A percentile compares a stretch with the other conserved stretches of the same genome.
phyloP scores from a whole-genome alignment of 2,888 invertebrate species.

The Parasteatoda lunata region DNA sequence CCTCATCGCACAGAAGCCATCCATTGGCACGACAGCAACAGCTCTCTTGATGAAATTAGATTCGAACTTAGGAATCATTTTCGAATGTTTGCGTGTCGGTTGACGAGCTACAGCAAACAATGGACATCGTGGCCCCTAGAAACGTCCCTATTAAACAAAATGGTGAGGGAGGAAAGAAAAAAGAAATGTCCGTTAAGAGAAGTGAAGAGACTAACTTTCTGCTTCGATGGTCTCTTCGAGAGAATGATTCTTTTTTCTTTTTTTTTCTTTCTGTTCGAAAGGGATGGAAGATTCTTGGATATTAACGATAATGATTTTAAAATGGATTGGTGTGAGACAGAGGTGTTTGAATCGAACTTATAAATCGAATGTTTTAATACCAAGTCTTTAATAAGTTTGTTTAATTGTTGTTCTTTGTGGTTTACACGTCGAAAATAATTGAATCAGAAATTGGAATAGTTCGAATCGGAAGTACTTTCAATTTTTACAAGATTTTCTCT shows the following conservation, averaged over 20 bases:
- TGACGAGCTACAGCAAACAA: slow-evolving; percentile 31
- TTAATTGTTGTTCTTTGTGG: neutral
- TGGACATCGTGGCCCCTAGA: slow-evolving; percentile 21
- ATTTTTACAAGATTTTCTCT: too few relatives aligned
- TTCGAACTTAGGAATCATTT: slow-evolving; percentile 16
- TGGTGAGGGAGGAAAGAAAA: slow-evolving; percentile 16
- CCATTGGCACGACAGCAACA: neutral
- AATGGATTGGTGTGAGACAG: neutral
- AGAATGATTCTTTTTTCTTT: neutral
- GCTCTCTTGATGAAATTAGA: neutral
- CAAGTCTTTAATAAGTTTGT: too few relatives aligned
- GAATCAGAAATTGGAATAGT: too few relatives aligned
- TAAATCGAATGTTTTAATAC: too few relatives aligned
- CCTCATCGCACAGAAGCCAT: neutral
- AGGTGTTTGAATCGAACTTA: too few relatives aligned
- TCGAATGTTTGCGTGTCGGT: slow-evolving; percentile 18
- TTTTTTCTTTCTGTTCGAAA: slow-evolving; percentile 11
- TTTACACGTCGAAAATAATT: neutral
- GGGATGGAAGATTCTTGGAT: slow-evolving; percentile 1
- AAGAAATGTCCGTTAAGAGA: slow-evolving; percentile 40
- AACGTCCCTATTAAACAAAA: slow-evolving; percentile 1
- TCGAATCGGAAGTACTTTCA: too few relatives aligned
- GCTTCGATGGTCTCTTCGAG: slow-evolving; percentile 32
- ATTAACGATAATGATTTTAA: neutral
- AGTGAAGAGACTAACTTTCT: slow-evolving; percentile 39